Evolutionary conservation across 2,888 invertebrate genomes (phyloP), one percentile per base, ranked within the genome.

Genomic region (Dasypolia templi): DNA sequence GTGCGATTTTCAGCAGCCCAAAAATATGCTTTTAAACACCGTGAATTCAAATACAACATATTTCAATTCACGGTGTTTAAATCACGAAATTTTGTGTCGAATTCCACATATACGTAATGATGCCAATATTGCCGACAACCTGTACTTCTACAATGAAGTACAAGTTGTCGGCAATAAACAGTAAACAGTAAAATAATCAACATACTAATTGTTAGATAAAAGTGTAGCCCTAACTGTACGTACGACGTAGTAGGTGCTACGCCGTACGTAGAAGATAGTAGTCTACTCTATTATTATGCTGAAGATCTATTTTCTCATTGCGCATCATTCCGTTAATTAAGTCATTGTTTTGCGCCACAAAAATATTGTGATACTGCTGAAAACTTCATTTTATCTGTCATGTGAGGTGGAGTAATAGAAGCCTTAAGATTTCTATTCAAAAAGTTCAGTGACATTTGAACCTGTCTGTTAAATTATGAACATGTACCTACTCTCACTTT

Each of bases 381-480:
- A 3, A n/a, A 2, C 9, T 53, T 44, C 4, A 17, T n/a, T 26
- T 19, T 32, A 51, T 42, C 9, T n/a, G 19, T 11, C 51, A 22
- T 19, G 7, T 9, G 7, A 32, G 11, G n/a, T 39, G 5, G 39
- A 42, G 11, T 46, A 19, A 39, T 46, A 55, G 46, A 56, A 62
- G n/a, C 39, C 35, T 53, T 17, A 59, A 61, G 22, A 29, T 49
- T 44, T 49, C n/a, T 67, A 19, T 39, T 68, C n/a, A 76, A 46
- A 67, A 53, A 19, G 76, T 61, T 53, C 32, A 68, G 17, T 39
- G n/a, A 44, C 29, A 35, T 76, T 67, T 67, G 19, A 53, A 46
- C 7, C n/a, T 59, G 26, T 49, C 22, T 64, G 29, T 4, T 1
- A 22, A 35, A 39, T 51, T 51, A 72, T 35, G 9, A 51, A 11